Conservation (phyloP, 2,113 vertebrate species). For the Poecile atricapillus region DNA sequence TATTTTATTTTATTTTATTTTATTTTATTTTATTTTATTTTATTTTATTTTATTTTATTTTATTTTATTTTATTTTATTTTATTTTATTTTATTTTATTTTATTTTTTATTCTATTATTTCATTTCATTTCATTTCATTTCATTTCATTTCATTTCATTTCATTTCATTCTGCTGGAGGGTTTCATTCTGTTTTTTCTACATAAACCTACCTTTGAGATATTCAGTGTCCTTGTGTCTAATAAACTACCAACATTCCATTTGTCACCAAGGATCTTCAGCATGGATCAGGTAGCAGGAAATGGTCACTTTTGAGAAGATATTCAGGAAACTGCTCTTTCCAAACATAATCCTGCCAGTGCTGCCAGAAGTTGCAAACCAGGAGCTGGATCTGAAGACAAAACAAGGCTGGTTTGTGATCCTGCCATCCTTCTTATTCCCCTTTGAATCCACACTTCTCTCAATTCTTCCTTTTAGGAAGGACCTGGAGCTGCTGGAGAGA, state of each 20-base stretch:
- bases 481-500: background rate
- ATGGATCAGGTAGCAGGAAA: background rate
- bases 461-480: background rate
- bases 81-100: background rate
- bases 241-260: background rate
- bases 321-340: background rate
- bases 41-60: background rate
- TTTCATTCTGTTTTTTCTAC: background rate
- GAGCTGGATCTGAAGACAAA: background rate
- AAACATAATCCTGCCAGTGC: background rate
- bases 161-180: background rate
- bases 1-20: background rate
- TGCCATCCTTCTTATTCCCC: background rate
- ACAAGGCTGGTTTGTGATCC: background rate
- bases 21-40: background rate
- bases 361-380: background rate
- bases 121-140: too few species aligned
- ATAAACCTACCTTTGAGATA: background rate
- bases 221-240: fast-evolving
- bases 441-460: background rate
- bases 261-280: background rate
- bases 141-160: too few species aligned
- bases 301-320: background rate
- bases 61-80: background rate
- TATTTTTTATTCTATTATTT: too few species aligned